Percentiles rank a stretch among this genome's conserved stretches.
Evolutionary conservation across 2,113 vertebrate genomes (phyloP).

Genomic region (Geococcyx californianus): DNA sequence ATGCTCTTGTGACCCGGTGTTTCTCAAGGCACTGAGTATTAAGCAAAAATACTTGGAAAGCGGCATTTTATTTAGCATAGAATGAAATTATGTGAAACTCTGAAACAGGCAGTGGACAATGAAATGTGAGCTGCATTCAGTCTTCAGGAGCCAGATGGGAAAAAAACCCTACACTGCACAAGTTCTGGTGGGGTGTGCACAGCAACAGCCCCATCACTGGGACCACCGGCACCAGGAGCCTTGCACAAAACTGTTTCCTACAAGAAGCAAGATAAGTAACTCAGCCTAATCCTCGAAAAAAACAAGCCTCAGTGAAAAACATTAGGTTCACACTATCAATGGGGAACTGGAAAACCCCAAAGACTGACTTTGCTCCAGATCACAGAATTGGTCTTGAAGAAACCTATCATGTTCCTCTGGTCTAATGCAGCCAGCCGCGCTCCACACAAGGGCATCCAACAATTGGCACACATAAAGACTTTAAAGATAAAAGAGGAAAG

Average conservation of each 20-base stretch:
- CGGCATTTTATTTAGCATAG: not conserved
- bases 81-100: not conserved
- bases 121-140: not conserved
- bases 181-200: not conserved
- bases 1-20: not conserved
- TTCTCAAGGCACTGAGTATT: not conserved
- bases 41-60: constrained; percentile 21
- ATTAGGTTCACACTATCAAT: not conserved
- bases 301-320: not conserved
- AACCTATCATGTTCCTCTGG: not conserved
- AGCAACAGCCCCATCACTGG: not conserved
- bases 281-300: not conserved
- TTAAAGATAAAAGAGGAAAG: not conserved
- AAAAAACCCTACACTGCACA: not conserved
- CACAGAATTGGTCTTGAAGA: not conserved
- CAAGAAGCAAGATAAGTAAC: not conserved
- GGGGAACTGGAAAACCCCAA: not conserved
- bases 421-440: not conserved
- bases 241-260: not conserved
- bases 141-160: not conserved
- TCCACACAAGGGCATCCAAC: not conserved
- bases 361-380: not conserved
- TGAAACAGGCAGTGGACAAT: not conserved
- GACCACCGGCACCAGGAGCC: not conserved
- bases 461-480: not conserved